Percentiles rank a stretch among this genome's conserved stretches.
These are phyloP conservation scores for Esox masquinongy DNA, from an alignment of 2,797 vertebrate genomes.

Conservation along the genomic window DNA sequence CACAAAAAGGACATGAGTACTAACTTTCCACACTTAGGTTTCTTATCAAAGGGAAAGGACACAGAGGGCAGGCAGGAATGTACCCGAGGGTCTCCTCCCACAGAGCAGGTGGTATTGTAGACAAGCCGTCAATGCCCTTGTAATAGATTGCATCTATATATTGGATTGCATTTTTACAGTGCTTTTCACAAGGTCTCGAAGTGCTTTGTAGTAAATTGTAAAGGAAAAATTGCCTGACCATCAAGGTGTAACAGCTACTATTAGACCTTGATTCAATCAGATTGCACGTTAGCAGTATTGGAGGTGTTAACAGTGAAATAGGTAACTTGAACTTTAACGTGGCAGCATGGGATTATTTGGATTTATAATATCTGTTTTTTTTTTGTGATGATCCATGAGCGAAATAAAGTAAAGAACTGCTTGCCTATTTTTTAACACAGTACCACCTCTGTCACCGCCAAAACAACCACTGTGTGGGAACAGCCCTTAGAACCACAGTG, in stretches of 20 bases:
- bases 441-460: too few species aligned
- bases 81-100: neutral
- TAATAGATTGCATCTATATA: slow-evolving; percentile 6
- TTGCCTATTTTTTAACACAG: too few species aligned
- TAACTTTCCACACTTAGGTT: neutral
- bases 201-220: neutral
- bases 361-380: too few species aligned
- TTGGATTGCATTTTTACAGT: neutral
- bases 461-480: too few species aligned
- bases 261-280: neutral
- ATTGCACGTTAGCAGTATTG: too few species aligned
- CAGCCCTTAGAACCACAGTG: neutral
- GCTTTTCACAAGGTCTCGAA: neutral
- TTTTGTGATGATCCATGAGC: too few species aligned
- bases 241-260: neutral
- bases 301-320: too few species aligned
- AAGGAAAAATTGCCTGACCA: neutral
- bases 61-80: neutral
- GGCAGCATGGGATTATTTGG: too few species aligned
- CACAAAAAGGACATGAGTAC: neutral
- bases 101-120: neutral
- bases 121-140: neutral
- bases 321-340: too few species aligned
- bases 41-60: neutral
- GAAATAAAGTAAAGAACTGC: too few species aligned